Evolutionary conservation across 2,113 vertebrate genomes (phyloP), one percentile per base, ranked within the genome.

Genomic region (Hemiscyllium ocellatum): DNA sequence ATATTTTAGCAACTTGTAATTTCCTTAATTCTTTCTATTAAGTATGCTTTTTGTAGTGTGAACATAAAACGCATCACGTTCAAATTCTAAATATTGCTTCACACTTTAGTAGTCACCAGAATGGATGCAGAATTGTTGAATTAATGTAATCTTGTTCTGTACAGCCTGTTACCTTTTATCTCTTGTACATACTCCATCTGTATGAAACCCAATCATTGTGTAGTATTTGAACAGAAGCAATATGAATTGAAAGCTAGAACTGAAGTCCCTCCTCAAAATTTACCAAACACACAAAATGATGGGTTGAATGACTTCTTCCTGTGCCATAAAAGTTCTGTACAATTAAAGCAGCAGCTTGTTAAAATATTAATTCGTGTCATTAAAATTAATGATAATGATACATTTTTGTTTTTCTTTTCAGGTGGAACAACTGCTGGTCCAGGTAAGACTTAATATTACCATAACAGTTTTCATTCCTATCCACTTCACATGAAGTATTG

Each of bases 401-500:
- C 7, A 33, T 95, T 95, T 29, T 72, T 94, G 20, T 76, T 29
- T 29, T 70, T 13, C 65, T 13, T 70, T 76, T 52, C 69, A 95
- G 94, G 26, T 95, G 94, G 94, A 70, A 52, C 66, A 95, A 15
- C 94, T 50, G 94, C 69, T 72, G 94, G 69, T 52, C 12, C 94
- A 95, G 94, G 94, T 95, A 95, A 95, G 94, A 95, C 26, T 52
- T 72, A 6, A 52, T 22, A 72, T 70, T 3, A 50, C 29, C 24
- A 72, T 33, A 26, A 72, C 7, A 95, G 33, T 29, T 95, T 76
- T 70, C 26, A 70, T 17, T 15, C 20, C 12, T 26, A 52, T 47
- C 42, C 69, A 95, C 29, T 26, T 76, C 22, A 52, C 42, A 70
- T 33, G 13, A 76, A 70, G 26, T 29, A 6, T 7, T 93, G 33